Percentiles rank a stretch among this genome's conserved stretches.
phyloP scores from a whole-genome alignment of 2,888 invertebrate genomes.

The Metopia argyrocephala region DNA sequence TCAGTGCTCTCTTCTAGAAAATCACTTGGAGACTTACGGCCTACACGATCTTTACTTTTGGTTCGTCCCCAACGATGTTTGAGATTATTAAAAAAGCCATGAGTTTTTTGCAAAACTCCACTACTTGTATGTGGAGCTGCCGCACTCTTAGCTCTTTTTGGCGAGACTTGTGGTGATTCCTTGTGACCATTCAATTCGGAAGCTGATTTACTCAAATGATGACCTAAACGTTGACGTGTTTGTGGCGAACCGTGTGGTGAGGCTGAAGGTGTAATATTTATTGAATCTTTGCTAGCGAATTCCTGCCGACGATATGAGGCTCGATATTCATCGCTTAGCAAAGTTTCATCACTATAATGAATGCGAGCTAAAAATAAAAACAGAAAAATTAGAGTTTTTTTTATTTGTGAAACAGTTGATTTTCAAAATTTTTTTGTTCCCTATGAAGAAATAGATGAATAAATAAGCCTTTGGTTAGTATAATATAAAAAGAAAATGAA shows the following conservation, averaged over 20 bases:
- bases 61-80: slow-evolving; percentile 90
- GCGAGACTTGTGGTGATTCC: slow-evolving; percentile 80
- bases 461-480: no score
- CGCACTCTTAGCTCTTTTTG: slow-evolving; percentile 79
- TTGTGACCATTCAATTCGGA: slow-evolving; percentile 86
- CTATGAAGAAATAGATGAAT: no score
- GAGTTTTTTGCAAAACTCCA: slow-evolving; percentile 87
- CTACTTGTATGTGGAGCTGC: slow-evolving; percentile 81
- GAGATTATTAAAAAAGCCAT: slow-evolving; percentile 89
- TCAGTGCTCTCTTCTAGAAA: slow-evolving; percentile 83
- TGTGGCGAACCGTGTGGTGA: slow-evolving; percentile 74
- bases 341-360: slow-evolving; percentile 71
- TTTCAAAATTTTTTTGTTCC: no score
- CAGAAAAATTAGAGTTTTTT: neutral
- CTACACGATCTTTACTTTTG: slow-evolving; percentile 83
- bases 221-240: slow-evolving; percentile 77
- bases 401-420: neutral
- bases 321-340: slow-evolving; percentile 65
- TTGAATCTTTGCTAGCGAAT: slow-evolving; percentile 57
- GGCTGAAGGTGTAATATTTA: slow-evolving; percentile 54
- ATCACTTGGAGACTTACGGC: slow-evolving; percentile 81
- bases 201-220: slow-evolving; percentile 89
- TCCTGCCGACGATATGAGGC: slow-evolving; percentile 59
- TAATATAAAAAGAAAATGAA: no score
- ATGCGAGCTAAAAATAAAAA: slow-evolving; percentile 70